Base-by-base conservation (phyloP, 2,797 vertebrate genomes). In the Limosa lapponica region DNA sequence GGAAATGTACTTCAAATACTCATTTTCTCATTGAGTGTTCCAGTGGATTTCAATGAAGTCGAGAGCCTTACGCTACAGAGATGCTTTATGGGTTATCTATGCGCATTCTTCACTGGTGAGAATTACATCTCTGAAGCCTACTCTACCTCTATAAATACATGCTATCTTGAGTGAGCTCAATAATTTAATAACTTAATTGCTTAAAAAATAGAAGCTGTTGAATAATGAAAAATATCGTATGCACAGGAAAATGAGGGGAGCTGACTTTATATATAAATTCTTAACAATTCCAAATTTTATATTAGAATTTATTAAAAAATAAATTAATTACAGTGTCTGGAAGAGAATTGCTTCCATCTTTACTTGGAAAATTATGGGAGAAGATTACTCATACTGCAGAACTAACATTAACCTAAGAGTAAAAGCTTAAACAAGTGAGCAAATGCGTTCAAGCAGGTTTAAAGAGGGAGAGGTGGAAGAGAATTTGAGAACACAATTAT, bases 101-200 rank as follows among this genome's bases (percentile, higher is more conserved):
- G 67, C 1, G 7, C 43, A 20, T 78, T 78, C 36, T 78, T 66
- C 87, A 70, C 65, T 79, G 69, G 18, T 69, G 62, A 61, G 58
- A 90, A 79, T 64, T 66, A 13, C 28, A 77, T 84, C 86, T 83
- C 87, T 88, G 87, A 74, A 94, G 44, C 43, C 70, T 90, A 71
- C 61, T 94, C 89, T 93, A 90, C 89, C 91, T 95, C 87, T 93
- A 6, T n/a, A 90, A 90, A 57, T 62, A 44, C 30, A 5, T 77
- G 39, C 70, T 78, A 13, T 88, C 66, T 78, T 67, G 75, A 61
- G 61, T 57, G n/a, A 93, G 62, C 36, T 91, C 25, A 37, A 13
- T 91, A 83, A 82, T 82, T 85, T 66, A 80, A 14, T 65, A 82
- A 49, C 17, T 74, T 79, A 73, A 77, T 85, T 90, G 25, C 62